Percentiles rank a stretch among this genome's conserved stretches.
Evolutionary conservation across 2,113 vertebrate species (phyloP).

Genomic region (Atractosteus spatula): DNA sequence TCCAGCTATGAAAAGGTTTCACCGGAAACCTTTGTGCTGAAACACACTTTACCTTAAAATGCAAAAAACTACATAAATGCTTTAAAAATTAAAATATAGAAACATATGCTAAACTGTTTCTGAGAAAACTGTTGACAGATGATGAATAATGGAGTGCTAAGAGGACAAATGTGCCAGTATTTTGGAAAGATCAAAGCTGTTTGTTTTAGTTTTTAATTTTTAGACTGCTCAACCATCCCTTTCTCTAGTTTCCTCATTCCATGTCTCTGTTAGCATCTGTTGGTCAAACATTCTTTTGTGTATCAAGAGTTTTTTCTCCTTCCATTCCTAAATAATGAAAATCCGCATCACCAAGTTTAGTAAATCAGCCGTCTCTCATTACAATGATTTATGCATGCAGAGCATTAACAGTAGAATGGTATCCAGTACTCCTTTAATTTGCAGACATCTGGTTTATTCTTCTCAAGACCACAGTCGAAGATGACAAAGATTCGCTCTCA

Average conservation of each 20-base stretch:
- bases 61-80: too few relatives aligned
- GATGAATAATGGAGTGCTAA: too few relatives aligned
- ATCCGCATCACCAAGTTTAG: slow-evolving; percentile 62
- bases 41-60: too few relatives aligned
- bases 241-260: neutral
- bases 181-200: too few relatives aligned
- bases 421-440: slow-evolving; percentile 63
- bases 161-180: too few relatives aligned
- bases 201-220: too few relatives aligned
- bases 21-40: too few relatives aligned
- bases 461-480: slow-evolving; percentile 60
- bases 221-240: too few relatives aligned
- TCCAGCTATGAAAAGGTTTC: too few relatives aligned
- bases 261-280: neutral
- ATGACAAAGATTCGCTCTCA: slow-evolving; percentile 55
- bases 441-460: slow-evolving; percentile 59
- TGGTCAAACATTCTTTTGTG: slow-evolving; percentile 9
- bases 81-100: too few relatives aligned
- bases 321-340: slow-evolving; percentile 41
- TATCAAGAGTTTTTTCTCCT: slow-evolving; percentile 16
- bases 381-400: slow-evolving; percentile 75
- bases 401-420: slow-evolving; percentile 67
- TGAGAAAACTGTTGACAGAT: too few relatives aligned
- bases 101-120: too few relatives aligned
- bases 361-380: slow-evolving; percentile 69